Conservation (phyloP, 2,888 invertebrate species). For the Plagiodera versicolora region DNA sequence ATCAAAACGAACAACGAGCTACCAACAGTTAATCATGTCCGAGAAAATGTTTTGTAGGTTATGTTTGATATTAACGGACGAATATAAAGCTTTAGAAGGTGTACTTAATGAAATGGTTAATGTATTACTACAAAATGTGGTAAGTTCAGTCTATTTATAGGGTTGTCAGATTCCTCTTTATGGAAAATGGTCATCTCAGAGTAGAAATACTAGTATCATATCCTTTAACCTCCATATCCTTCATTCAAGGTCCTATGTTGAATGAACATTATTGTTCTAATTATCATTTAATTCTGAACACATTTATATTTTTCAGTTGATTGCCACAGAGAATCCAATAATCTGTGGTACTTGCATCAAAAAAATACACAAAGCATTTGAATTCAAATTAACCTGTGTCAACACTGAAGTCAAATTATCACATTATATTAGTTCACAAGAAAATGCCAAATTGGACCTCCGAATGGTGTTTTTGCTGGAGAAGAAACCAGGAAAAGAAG, state of each 20-base stretch:
- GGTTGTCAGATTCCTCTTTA: not conserved
- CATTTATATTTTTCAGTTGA: slow-evolving; percentile 13
- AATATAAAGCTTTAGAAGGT: slow-evolving; percentile 21
- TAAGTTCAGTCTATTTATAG: not conserved
- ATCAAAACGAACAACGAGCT: not conserved
- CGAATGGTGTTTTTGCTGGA: slow-evolving; percentile 9
- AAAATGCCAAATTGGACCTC: slow-evolving; percentile 9
- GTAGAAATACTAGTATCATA: not conserved
- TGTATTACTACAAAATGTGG: slow-evolving; percentile 20
- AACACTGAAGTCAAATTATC: slow-evolving; percentile 19
- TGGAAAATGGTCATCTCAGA: not conserved
- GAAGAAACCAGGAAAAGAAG: not conserved
- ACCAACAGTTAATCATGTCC: not conserved
- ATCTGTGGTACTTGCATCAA: slow-evolving; percentile 15
- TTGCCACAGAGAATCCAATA: slow-evolving; percentile 14
- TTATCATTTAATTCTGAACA: no score
- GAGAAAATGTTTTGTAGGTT: slow-evolving; percentile 26
- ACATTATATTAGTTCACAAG: slow-evolving; percentile 9
- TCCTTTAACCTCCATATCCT: not conserved
- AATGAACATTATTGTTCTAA: no score
- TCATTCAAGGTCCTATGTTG: not conserved
- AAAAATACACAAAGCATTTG: slow-evolving; percentile 20
- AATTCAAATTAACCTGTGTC: slow-evolving; percentile 18
- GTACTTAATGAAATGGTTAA: slow-evolving; percentile 23
- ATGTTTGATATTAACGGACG: slow-evolving; percentile 19